Percentiles rank a stretch among this genome's conserved stretches.
phyloP scores from a whole-genome alignment of 2,797 vertebrate genomes.

The Eleutherodactylus coqui region DNA sequence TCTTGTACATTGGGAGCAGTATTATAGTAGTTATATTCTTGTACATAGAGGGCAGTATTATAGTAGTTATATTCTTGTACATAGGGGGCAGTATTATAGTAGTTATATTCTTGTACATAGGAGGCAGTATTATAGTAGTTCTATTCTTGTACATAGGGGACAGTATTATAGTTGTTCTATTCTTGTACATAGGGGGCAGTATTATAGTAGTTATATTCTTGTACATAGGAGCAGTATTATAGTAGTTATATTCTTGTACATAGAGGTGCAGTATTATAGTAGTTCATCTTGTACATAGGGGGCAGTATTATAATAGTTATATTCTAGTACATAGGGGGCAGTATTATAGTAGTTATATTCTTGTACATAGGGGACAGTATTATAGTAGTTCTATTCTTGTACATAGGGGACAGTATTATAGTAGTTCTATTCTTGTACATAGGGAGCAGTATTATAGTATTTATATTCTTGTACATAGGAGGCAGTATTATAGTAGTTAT shows the following conservation, averaged over 20 bases:
- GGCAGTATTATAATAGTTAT: too few species aligned
- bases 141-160: background rate
- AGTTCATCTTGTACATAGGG: too few species aligned
- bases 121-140: background rate
- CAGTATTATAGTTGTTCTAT: background rate
- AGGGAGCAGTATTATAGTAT: conserved; percentile 13
- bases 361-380: background rate
- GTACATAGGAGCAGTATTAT: background rate
- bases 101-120: conserved; percentile 6
- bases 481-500: conserved; percentile 20
- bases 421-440: conserved; percentile 24
- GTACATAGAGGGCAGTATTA: conserved; percentile 1
- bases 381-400: conserved; percentile 15
- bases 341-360: too few species aligned
- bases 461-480: conserved; percentile 13
- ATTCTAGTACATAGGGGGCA: too few species aligned
- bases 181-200: too few species aligned
- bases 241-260: conserved; percentile 15
- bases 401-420: conserved; percentile 7
- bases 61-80: conserved; percentile 11
- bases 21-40: conserved; percentile 28
- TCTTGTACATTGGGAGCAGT: background rate
- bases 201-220: background rate
- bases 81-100: conserved; percentile 14
- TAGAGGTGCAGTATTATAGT: too few species aligned